A percentile compares a stretch with the other conserved stretches of the same genome.
phyloP scores from a whole-genome alignment of 2,888 invertebrate genomes.

The Gymnosoma rotundatum region DNA sequence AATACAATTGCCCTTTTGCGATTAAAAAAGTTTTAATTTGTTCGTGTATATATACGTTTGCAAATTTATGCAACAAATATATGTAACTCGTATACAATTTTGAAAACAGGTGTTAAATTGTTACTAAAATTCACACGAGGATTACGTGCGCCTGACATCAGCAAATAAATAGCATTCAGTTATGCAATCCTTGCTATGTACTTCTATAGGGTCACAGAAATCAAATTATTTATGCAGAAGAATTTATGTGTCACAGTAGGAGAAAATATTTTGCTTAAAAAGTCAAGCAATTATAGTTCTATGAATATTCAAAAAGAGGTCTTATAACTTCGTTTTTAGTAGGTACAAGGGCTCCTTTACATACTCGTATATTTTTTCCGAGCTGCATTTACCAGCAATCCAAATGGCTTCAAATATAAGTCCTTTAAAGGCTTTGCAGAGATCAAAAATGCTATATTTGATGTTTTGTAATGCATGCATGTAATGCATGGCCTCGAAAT shows the following conservation, averaged over 20 bases:
- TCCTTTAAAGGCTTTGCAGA: too few relatives aligned
- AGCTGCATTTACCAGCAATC: too few relatives aligned
- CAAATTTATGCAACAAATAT: conserved; percentile 11
- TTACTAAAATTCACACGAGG: conserved; percentile 80
- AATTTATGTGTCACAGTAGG: neutral
- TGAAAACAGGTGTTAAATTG: conserved; percentile 78
- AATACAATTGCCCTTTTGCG: conserved; percentile 66
- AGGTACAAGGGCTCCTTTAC: too few relatives aligned
- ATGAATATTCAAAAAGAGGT: too few relatives aligned
- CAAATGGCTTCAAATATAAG: too few relatives aligned
- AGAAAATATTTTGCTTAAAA: neutral
- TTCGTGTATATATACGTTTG: conserved; percentile 9
- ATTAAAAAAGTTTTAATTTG: conserved; percentile 42
- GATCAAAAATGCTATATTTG: too few relatives aligned
- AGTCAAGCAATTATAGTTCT: too few relatives aligned
- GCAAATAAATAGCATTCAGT: conserved; percentile 57
- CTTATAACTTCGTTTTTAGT: too few relatives aligned
- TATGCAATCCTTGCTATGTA: conserved; percentile 71
- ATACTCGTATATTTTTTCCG: too few relatives aligned
- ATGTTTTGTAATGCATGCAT: too few relatives aligned
- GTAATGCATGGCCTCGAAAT: too few relatives aligned
- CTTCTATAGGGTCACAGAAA: neutral
- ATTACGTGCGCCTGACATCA: conserved; percentile 78
- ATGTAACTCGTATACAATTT: conserved; percentile 39
- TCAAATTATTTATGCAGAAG: conserved; percentile 21